Evolutionary conservation across 2,888 invertebrate genomes (phyloP).

Genomic region (Unio delphinus): DNA sequence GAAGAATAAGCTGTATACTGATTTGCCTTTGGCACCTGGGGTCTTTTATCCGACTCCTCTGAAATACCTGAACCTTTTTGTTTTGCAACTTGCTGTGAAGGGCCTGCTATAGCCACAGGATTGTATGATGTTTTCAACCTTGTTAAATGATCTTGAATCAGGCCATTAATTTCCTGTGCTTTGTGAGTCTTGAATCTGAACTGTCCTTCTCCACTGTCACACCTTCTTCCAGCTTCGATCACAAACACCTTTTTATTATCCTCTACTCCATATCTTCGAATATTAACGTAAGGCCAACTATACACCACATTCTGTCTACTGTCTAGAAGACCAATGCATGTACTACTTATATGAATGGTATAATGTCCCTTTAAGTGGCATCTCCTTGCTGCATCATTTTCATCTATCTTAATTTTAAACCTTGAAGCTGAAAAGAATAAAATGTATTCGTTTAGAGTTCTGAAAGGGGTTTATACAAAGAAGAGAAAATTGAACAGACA

Average conservation of each 20-base stretch:
- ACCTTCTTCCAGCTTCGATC: conserved; percentile 66
- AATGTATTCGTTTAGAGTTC: not conserved
- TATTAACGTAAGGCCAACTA: conserved; percentile 59
- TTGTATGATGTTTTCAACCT: too few relatives aligned
- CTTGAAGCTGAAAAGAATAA: conserved; percentile 15
- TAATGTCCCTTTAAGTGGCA: conserved; percentile 17
- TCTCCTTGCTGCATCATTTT: conserved; percentile 12
- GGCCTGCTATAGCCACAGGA: too few relatives aligned
- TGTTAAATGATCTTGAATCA: conserved; percentile 1
- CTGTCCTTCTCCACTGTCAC: conserved; percentile 56
- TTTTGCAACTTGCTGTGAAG: too few relatives aligned
- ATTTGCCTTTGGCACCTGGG: too few relatives aligned
- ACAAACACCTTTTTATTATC: conserved; percentile 38
- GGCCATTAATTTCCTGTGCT: conserved; percentile 23
- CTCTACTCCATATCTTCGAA: conserved; percentile 58
- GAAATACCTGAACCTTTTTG: too few relatives aligned
- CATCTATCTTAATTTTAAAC: conserved; percentile 18
- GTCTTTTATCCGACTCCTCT: too few relatives aligned
- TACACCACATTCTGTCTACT: conserved; percentile 30
- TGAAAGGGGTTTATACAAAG: too few relatives aligned
- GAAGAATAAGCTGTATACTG: too few relatives aligned
- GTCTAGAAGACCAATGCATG: not conserved
- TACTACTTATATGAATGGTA: conserved; percentile 1
- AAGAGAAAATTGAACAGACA: too few relatives aligned
- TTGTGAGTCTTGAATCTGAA: conserved; percentile 31